Evolutionary conservation across 2,797 vertebrate species (phyloP).

Genomic region (Catharus ustulatus): DNA sequence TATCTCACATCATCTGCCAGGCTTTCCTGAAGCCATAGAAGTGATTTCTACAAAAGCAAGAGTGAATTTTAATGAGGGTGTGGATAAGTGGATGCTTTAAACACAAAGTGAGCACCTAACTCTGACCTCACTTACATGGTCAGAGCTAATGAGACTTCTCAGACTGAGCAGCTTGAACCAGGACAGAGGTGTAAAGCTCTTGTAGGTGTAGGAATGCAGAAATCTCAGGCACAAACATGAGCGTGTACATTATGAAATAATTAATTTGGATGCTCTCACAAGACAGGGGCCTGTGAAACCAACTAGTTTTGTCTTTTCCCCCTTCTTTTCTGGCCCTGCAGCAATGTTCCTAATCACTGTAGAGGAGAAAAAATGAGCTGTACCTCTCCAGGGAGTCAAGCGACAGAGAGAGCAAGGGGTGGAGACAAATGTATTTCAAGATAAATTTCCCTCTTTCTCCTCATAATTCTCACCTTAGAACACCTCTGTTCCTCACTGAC

Average conservation of each 20-base stretch:
- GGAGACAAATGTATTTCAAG: not conserved
- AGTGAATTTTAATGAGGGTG: not conserved
- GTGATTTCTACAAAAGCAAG: not conserved
- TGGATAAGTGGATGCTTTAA: not conserved
- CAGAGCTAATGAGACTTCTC: not conserved
- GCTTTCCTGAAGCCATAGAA: not conserved
- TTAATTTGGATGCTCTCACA: not conserved
- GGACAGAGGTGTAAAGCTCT: not conserved
- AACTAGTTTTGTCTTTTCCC: not conserved
- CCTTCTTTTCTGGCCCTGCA: not conserved
- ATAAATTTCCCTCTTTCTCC: not conserved
- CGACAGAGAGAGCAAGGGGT: not conserved
- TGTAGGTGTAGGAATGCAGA: not conserved
- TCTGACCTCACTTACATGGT: not conserved
- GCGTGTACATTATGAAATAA: not conserved
- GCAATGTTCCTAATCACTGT: not conserved
- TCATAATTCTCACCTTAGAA: not conserved
- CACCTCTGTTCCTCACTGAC: conserved; percentile 17
- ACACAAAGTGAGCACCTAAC: not conserved
- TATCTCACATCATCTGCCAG: not conserved
- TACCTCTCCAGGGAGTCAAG: not conserved
- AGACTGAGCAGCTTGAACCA: not conserved
- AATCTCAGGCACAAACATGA: not conserved
- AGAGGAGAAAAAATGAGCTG: not conserved
- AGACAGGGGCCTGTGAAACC: not conserved